Base-by-base conservation (phyloP, 2,888 invertebrate genomes). In the Drosophila mettleri region DNA sequence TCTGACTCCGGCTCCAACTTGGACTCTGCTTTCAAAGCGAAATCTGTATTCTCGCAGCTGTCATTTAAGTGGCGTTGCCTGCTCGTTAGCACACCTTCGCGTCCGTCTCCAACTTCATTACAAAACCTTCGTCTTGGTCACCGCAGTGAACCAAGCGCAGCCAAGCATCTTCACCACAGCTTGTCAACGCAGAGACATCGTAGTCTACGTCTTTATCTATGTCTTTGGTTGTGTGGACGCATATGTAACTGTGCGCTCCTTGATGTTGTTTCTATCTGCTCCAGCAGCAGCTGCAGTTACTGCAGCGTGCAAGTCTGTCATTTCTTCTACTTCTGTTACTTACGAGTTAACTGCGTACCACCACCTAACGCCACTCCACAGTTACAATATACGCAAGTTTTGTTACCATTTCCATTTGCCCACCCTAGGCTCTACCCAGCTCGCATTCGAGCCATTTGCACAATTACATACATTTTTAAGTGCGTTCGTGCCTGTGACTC, bases 391-490 rank as follows among this genome's bases (percentile, higher is more conserved):
- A 77, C 64, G 64, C 78, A 77, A 73, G 57, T 77, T 75, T 69
- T 72, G 69, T 77, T 60, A 49, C 73, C 68, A 77, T 77, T 77
- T 69, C 57, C 64, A 77, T 60, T 36, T 67, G 57, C 41, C 29
- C 8, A 31, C 29, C 22, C 57, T 12, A 12, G 18, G 7, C 49
- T 10, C 16, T 12, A 3, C 24, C 45, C 27, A 9, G 16, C 43
- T 22, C 8, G 27, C 16, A 27, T 36, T 10, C 52, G 36, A 36
- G 43, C 54, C 49, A 41, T 64, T 85, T 85, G 87, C 86, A 87
- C 89, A 87, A 87, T 89, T 89, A 85, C 88, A 89, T 89, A 89
- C 88, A 85, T 87, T 89, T 85, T 84, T 87, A 75, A 89, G 89
- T 89, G 88, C 80, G 86, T 83, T 79, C 77, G 85, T 87, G 80